A percentile compares a stretch with the other conserved stretches of the same genome.
phyloP scores from a whole-genome alignment of 2,113 vertebrate species.

The Brachionichthys hirsutus region DNA sequence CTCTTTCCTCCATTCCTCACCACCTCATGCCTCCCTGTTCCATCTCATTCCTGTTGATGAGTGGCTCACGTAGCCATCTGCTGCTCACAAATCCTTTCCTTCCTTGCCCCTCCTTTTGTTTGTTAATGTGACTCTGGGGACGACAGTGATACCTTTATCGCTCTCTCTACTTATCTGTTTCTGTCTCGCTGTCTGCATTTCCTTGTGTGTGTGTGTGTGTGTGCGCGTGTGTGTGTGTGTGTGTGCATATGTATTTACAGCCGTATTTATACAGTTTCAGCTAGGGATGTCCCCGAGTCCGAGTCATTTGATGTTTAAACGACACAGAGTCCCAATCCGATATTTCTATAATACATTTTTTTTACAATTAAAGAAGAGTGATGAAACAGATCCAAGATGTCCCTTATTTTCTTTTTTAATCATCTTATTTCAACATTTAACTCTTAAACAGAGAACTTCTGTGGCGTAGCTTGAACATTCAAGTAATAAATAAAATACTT shows the following conservation, averaged over 20 bases:
- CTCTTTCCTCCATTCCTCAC: conserved; percentile 2
- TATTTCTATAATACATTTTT: too few relatives aligned
- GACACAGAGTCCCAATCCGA: too few relatives aligned
- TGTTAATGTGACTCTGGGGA: conserved; percentile 56
- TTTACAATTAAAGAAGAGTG: too few relatives aligned
- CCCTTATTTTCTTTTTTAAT: too few relatives aligned
- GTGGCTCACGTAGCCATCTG: conserved; percentile 66
- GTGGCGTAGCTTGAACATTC: too few relatives aligned
- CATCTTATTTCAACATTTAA: too few relatives aligned
- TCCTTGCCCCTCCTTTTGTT: conserved; percentile 64
- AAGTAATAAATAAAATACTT: too few relatives aligned
- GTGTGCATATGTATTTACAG: neutral
- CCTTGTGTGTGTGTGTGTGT: conserved; percentile 4
- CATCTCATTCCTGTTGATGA: conserved; percentile 33
- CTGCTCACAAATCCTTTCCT: conserved; percentile 59
- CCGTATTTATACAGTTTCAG: too few relatives aligned
- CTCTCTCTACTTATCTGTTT: conserved; percentile 8
- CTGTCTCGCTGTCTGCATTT: neutral
- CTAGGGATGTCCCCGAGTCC: too few relatives aligned
- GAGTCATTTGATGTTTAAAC: too few relatives aligned
- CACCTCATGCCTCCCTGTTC: conserved; percentile 24
- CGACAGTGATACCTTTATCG: conserved; percentile 27
- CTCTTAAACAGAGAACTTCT: too few relatives aligned
- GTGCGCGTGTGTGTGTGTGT: conserved; percentile 1
- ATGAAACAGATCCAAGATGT: too few relatives aligned